Base-by-base conservation (phyloP, 2,888 invertebrate species). In the Schrankia costaestrigalis region DNA sequence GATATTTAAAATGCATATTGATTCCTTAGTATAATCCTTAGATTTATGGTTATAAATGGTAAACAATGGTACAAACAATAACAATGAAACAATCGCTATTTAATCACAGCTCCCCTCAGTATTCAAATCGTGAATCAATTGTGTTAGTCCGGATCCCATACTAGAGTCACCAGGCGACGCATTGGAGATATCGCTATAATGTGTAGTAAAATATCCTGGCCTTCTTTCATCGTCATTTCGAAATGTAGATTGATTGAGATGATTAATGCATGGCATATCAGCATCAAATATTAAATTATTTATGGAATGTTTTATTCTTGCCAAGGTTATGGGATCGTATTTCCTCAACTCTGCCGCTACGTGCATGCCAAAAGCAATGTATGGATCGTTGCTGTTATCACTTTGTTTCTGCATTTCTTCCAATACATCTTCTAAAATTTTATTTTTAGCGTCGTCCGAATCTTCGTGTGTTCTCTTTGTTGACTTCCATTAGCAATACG, bases 331-430 rank as follows among this genome's bases (percentile, higher is more conserved):
- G 26, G 37, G 26, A 41, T 44, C 41, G 41, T 41, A 41, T 26
- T 45, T 45, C 41, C 30, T 41, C 33, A 45, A 15, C 29, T 41
- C 35, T 6, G 41, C 41, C 17, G 44, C 41, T 44, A 41, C 11
- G 33, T 45, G 41, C 37, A 45, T 41, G 18, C 45, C 41, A 45
- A 45, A 45, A 41, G 41, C 31, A 26, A 35, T 29, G 45, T 38
- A 41, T 14, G 39, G 39, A 40, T 40, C 36, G 24, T 41, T 37
- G 17, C 27, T 41, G 41, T 41, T 28, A 18, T 37, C 19, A 44
- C 31, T 31, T 37, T 44, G 37, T 44, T 26, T 41, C 24, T 34
- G 41, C 26, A 44, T 41, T 44, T 33, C n/a, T 44, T 41, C 41
- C 33, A 36, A 28, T 33, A 41, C 44, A 11, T 44, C 36, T 41